A percentile compares a stretch with the other conserved stretches of the same genome.
Conservation (phyloP, 2,113 vertebrate genomes). For the Parotia lawesii region DNA sequence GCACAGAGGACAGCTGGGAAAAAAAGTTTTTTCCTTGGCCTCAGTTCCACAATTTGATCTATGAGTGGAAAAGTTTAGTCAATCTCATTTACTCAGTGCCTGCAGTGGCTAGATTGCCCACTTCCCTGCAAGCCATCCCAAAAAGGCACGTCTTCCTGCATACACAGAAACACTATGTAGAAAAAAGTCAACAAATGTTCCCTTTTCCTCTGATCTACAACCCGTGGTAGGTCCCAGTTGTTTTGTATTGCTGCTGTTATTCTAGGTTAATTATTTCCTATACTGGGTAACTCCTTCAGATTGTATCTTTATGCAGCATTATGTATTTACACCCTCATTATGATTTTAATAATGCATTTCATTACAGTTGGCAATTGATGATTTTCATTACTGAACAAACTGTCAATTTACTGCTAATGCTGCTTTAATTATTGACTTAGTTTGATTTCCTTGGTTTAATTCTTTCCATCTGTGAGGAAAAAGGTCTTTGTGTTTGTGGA, state of each 20-base stretch:
- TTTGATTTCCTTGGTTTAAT: constrained; percentile 29
- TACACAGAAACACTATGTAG: not conserved
- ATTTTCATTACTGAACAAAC: constrained; percentile 54
- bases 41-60: not conserved
- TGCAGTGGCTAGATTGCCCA: not conserved
- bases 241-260: not conserved
- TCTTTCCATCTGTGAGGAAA: constrained; percentile 18
- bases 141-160: not conserved
- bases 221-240: not conserved
- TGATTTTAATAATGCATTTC: constrained; percentile 62
- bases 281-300: not conserved
- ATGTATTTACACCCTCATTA: constrained; percentile 44
- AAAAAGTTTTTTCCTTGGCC: not conserved
- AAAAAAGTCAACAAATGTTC: not conserved
- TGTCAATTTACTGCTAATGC: constrained; percentile 43
- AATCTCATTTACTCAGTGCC: not conserved
- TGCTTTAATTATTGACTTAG: constrained; percentile 44
- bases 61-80: not conserved
- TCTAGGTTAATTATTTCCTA: not conserved
- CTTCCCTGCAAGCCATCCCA: not conserved
- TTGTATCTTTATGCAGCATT: constrained; percentile 12
- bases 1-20: not conserved
- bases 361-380: constrained; percentile 53
- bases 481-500: not conserved
- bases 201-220: not conserved